A percentile compares a stretch with the other conserved stretches of the same genome.
Conservation (phyloP, 1,140 invertebrate species). For the Drosophila kikkawai region DNA sequence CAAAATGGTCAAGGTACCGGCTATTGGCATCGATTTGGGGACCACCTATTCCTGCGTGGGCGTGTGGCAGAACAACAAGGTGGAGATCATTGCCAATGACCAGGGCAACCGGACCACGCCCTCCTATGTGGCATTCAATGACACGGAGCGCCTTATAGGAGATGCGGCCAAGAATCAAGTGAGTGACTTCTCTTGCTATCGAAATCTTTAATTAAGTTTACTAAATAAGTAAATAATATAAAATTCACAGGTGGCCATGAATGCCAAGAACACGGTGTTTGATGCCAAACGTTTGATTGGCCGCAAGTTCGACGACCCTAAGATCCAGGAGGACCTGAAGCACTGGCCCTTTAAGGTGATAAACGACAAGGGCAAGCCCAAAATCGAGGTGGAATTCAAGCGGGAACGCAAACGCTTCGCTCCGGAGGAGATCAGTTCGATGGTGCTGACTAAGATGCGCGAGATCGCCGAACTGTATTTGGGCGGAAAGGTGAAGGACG, state of each 20-base stretch:
- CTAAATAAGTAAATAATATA: too few species aligned
- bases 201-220: too few species aligned
- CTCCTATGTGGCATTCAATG: slow-evolving; percentile 95
- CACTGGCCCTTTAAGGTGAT: slow-evolving; percentile 93
- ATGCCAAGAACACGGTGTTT: slow-evolving; percentile 93
- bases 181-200: slow-evolving; percentile 16
- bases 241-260: slow-evolving; percentile 89
- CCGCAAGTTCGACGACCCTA: slow-evolving; percentile 90
- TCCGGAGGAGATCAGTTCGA: slow-evolving; percentile 95
- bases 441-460: slow-evolving; percentile 93
- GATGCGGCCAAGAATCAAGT: slow-evolving; percentile 86
- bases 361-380: slow-evolving; percentile 90
- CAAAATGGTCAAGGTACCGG: slow-evolving; percentile 86
- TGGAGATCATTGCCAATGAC: slow-evolving; percentile 97
- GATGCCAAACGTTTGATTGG: slow-evolving; percentile 94
- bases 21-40: slow-evolving; percentile 92
- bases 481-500: slow-evolving; percentile 87
- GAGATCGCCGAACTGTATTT: slow-evolving; percentile 88
- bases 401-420: slow-evolving; percentile 91
- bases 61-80: slow-evolving; percentile 93
- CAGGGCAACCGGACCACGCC: slow-evolving; percentile 97
- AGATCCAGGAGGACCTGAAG: slow-evolving; percentile 91
- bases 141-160: slow-evolving; percentile 88
- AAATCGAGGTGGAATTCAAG: slow-evolving; percentile 92
- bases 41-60: slow-evolving; percentile 93